Conservation (phyloP, 1,140 invertebrate species). For the Pteromalus puparum region DNA sequence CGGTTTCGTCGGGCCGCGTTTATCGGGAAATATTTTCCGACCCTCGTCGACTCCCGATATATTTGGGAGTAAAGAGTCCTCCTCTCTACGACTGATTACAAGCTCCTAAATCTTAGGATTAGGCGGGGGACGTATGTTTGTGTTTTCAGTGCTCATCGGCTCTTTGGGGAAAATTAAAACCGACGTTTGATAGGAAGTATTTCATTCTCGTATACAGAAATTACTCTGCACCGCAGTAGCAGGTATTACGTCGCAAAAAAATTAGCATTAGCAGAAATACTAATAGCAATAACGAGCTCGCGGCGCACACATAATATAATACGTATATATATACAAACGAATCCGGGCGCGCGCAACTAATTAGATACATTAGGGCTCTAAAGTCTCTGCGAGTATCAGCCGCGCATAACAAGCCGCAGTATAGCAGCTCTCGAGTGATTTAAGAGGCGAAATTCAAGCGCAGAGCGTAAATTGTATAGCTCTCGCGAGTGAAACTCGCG, state of each 20-base stretch:
- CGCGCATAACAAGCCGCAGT: neutral
- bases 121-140: neutral
- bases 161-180: too few species aligned
- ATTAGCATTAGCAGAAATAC: neutral
- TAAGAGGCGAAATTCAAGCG: slow-evolving; percentile 17
- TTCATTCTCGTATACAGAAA: too few species aligned
- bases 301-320: neutral
- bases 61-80: neutral
- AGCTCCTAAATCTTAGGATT: too few species aligned
- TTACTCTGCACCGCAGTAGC: too few species aligned
- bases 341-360: neutral
- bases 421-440: neutral
- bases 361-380: slow-evolving; percentile 29
- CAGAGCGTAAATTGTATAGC: slow-evolving; percentile 33
- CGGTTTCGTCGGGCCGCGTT: slow-evolving; percentile 63
- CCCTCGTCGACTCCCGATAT: neutral
- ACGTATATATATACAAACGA: neutral
- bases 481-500: slow-evolving; percentile 15
- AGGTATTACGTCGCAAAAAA: too few species aligned
- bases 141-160: neutral
- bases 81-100: too few species aligned
- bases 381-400: neutral
- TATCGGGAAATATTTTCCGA: slow-evolving; percentile 55
- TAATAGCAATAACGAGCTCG: neutral
- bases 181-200: too few species aligned